These are phyloP conservation scores for Xiphorhynchus erythropygius DNA, from an alignment of 2,797 vertebrate species.

Conservation along the genomic window DNA sequence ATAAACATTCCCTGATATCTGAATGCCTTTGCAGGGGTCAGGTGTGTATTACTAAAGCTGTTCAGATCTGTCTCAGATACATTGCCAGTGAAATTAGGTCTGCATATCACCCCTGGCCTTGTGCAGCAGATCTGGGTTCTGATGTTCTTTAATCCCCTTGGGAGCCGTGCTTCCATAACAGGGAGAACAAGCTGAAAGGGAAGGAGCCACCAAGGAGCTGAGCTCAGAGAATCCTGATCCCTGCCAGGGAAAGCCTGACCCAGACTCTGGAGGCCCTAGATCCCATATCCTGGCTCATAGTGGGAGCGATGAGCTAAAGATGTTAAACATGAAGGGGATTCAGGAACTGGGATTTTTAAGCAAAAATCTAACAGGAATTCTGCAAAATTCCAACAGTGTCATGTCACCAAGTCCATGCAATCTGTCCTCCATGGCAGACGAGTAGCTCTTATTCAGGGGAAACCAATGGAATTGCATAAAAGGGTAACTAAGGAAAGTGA, in stretches of 20 bases:
- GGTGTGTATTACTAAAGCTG: neutral
- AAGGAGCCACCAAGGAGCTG: neutral
- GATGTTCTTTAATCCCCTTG: neutral
- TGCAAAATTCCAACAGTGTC: neutral
- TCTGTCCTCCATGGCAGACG: neutral
- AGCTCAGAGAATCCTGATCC: neutral
- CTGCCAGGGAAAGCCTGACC: neutral
- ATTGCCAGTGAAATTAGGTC: neutral
- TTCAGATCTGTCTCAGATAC: neutral
- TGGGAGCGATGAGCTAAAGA: neutral
- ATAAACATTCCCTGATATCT: neutral
- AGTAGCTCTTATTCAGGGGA: neutral
- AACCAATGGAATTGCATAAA: neutral
- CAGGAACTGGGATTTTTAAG: neutral
- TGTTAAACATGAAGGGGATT: neutral
- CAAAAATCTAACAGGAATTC: neutral
- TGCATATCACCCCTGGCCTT: neutral
- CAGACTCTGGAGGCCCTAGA: neutral
- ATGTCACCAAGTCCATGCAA: neutral
- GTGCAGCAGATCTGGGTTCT: neutral
- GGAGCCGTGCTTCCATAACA: neutral
- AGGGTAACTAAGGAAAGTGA: neutral
- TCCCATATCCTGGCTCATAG: neutral
- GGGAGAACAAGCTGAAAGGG: neutral
- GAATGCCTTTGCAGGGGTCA: neutral